Conservation (phyloP, 2,888 invertebrate genomes). For the Teleogryllus oceanicus region DNA sequence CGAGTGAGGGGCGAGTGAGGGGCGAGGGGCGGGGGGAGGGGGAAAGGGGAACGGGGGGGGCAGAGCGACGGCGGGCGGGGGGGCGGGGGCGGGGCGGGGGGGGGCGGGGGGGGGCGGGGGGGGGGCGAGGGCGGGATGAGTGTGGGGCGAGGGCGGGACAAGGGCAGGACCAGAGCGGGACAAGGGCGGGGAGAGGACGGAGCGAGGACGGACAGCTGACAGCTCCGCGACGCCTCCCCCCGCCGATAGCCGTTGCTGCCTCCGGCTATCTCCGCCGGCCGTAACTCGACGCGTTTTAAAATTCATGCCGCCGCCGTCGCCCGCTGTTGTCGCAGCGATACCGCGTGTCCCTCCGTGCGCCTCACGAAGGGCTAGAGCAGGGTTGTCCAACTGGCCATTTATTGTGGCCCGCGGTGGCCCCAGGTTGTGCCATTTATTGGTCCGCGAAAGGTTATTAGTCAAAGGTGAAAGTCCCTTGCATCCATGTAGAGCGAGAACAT, state of each 20-base stretch:
- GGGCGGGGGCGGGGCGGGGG: not conserved
- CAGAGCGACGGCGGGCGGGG: not conserved
- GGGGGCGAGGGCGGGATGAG: not conserved
- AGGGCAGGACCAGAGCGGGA: not conserved
- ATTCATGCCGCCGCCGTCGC: not conserved
- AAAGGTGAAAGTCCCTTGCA: no score
- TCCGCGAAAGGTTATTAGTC: no score
- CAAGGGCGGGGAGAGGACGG: not conserved
- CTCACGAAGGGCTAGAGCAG: no score
- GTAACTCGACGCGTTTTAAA: not conserved
- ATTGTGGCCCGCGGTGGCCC: no score
- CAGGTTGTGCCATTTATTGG: no score
- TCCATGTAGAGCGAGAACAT: no score
- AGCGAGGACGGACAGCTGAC: not conserved
- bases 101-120: not conserved
- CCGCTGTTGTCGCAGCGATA: not conserved
- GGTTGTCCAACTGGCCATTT: no score
- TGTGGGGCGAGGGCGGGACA: not conserved
- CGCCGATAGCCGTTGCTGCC: not conserved
- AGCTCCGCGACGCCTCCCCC: not conserved
- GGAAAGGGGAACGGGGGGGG: not conserved
- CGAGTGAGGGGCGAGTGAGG: not conserved
- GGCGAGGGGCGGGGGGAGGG: not conserved
- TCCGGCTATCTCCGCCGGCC: not conserved
- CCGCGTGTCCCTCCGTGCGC: no score